Evolutionary conservation across 2,888 invertebrate species (phyloP), one percentile per base, ranked within the genome.

Genomic region (Drosophila neonasuta): DNA sequence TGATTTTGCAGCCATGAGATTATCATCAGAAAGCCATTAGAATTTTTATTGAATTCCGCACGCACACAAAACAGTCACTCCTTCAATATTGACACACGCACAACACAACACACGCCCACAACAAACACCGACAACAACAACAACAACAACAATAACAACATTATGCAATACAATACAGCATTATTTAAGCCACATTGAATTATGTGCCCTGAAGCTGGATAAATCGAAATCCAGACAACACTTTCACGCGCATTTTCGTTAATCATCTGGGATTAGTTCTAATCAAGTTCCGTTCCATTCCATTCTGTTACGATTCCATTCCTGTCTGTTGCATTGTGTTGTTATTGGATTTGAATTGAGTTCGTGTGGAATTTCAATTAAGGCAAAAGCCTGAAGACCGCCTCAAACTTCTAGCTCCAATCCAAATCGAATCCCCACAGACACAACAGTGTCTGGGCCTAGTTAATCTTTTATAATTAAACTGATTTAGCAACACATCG

Each of bases 21-120:
- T 87, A 87, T 87, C 87, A 87, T 87, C 85, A 85, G 82, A 86
- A 86, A 84, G 74, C 85, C 87, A 87, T 86, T 87, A 86, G 82
- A 86, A 85, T 85, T 87, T 87, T 86, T 86, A 86, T 85, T 86
- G 86, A 86, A 87, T 87, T 87, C 85, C 79, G 72, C 77, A 83
- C 85, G 71, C 85, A 81, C 68, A 74, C 76, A 24, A 24, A 24
- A 24, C 71, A 65, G 24, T 24, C 57, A 71, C 44, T 44, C 32
- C 85, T 70, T 82, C 79, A 66, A 74, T 73, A 24, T 24, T 24
- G 24, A 24, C 24, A 24, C 72, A 66, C 58, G 68, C 34, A 55
- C 32, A 32, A 32, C 32, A 39, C 36, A 57, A 58, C 34, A 71
- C 60, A 20, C 58, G 15, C 41, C 46, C 15, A 48, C 41, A 59